Evolutionary conservation across 2,113 vertebrate genomes (phyloP).

Genomic region (Perognathus longimembris): DNA sequence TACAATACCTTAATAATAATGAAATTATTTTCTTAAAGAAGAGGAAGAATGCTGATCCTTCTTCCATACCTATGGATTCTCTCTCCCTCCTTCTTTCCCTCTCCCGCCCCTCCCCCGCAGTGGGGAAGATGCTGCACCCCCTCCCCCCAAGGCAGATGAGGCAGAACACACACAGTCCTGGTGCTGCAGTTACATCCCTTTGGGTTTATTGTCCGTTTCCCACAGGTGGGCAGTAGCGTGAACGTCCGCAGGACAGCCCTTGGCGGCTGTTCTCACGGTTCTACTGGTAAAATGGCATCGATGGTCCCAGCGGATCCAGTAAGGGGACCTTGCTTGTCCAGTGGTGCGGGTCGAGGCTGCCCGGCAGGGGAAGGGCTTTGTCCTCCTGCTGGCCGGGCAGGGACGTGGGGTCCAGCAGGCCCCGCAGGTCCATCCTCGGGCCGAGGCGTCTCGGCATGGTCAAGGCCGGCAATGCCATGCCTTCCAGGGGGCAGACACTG

Average conservation of each 20-base stretch:
- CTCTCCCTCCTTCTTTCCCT: neutral
- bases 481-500: neutral
- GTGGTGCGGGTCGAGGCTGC: constrained; percentile 32
- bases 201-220: constrained; percentile 45
- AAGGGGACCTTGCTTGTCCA: constrained; percentile 35
- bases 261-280: neutral
- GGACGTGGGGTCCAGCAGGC: constrained; percentile 26
- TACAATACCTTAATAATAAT: too few species aligned
- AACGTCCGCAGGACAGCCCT: neutral
- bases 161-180: neutral
- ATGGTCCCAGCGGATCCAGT: constrained; percentile 65
- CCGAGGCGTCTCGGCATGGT: rapidly evolving
- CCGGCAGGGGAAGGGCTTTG: constrained; percentile 58
- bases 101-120: neutral
- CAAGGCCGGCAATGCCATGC: neutral
- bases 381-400: constrained; percentile 43
- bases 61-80: too few species aligned
- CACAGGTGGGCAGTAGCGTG: neutral
- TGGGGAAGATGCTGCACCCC: neutral
- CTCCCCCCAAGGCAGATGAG: neutral
- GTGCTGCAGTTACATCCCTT: neutral
- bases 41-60: too few species aligned
- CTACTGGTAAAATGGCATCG: constrained; percentile 75
- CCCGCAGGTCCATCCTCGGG: neutral
- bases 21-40: too few species aligned